Conservation (phyloP, 1,140 invertebrate genomes). For the Thaumatotibia leucotreta region DNA sequence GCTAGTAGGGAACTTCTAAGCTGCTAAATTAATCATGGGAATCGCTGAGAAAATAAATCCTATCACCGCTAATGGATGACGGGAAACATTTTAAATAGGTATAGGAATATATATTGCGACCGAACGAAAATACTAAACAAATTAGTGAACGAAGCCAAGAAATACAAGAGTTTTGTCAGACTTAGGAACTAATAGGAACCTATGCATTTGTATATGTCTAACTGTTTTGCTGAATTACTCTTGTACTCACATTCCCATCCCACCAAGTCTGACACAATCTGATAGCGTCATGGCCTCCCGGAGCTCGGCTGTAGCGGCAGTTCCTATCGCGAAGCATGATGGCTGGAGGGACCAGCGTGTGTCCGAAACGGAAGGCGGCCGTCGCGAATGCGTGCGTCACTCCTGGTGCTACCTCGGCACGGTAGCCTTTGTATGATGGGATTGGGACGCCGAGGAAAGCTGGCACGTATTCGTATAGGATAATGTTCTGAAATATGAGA, state of each 20-base stretch:
- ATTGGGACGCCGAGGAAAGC: constrained; percentile 85
- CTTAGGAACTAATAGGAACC: no score
- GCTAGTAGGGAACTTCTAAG: no score
- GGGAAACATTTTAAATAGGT: no score
- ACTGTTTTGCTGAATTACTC: no score
- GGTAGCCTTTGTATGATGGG: constrained; percentile 87
- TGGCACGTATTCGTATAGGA: constrained; percentile 97
- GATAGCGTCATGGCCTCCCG: constrained; percentile 89
- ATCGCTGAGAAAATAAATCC: no score
- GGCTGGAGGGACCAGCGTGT: constrained; percentile 96
- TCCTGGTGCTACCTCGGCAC: constrained; percentile 95
- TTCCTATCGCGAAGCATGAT: constrained; percentile 89
- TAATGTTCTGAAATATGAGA: constrained; percentile 89
- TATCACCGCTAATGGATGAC: no score
- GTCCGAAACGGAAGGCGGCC: constrained; percentile 97
- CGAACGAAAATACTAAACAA: no score
- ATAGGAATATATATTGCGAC: no score
- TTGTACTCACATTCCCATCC: constrained; percentile 91
- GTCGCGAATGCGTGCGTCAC: constrained; percentile 98
- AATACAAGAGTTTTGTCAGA: no score
- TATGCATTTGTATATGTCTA: no score
- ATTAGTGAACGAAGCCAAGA: no score
- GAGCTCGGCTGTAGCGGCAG: constrained; percentile 89
- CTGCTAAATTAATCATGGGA: no score
- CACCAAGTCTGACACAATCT: constrained; percentile 98